phyloP scores from a whole-genome alignment of 23 tunicate species.

The Ciona savignyi region DNA sequence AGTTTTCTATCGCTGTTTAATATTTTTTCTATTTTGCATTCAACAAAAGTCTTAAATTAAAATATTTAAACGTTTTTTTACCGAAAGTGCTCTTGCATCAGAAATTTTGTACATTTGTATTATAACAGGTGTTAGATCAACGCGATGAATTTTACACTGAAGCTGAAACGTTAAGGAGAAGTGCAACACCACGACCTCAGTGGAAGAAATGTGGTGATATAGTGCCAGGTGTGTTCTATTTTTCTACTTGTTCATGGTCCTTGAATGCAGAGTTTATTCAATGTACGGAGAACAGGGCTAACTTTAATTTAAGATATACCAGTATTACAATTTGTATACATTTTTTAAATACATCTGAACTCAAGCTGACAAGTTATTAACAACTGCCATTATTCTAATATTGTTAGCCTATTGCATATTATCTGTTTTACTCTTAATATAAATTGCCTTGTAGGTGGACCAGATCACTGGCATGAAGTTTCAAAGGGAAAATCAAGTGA shows the following conservation, averaged over 20 bases:
- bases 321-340: no score
- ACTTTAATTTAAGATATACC: no score
- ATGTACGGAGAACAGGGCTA: no score
- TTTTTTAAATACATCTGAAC: no score
- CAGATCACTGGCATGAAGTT: slow-evolving; percentile 70
- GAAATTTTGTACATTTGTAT: not conserved
- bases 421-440: no score
- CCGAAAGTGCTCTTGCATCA: not conserved
- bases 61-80: not conserved
- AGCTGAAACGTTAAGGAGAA: slow-evolving; percentile 45
- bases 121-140: slow-evolving; percentile 51
- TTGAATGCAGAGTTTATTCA: no score
- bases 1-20: not conserved
- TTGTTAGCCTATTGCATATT: no score
- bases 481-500: slow-evolving; percentile 54
- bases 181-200: slow-evolving; percentile 90
- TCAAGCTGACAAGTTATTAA: no score
- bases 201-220: slow-evolving; percentile 65
- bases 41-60: not conserved
- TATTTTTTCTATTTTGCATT: not conserved
- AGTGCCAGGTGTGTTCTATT: slow-evolving; percentile 62
- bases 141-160: slow-evolving; percentile 91
- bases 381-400: no score
- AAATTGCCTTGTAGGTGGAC: slow-evolving; percentile 61
- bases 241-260: no score